These are phyloP conservation scores for Thymelicus lineola DNA, from an alignment of 2,888 invertebrate genomes.

Conservation along the genomic window DNA sequence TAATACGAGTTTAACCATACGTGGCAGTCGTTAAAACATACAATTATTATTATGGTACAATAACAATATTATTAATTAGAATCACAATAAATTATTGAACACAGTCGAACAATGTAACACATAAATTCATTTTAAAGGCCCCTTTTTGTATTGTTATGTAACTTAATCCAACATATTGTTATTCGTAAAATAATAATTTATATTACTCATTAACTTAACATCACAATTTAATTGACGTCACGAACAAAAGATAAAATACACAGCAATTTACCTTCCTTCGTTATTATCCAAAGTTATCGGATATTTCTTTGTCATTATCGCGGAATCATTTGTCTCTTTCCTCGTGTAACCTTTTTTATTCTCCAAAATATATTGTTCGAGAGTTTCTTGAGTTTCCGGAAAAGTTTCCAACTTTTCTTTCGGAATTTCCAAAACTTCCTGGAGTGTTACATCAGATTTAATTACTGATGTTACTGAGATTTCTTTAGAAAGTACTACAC, in stretches of 20 bases:
- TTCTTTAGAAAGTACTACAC: background rate
- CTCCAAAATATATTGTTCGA: background rate
- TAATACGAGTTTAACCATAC: too few species aligned
- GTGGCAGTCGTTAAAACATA: too few species aligned
- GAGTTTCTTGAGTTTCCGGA: background rate
- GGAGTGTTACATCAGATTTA: background rate
- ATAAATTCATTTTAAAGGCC: too few species aligned
- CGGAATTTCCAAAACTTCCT: conserved; percentile 8
- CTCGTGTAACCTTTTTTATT: background rate
- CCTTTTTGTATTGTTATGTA: too few species aligned
- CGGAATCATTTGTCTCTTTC: background rate
- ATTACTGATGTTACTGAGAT: background rate
- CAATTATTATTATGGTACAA: too few species aligned
- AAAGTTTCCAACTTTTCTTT: conserved; percentile 11
- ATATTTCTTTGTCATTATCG: background rate
- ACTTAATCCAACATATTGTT: too few species aligned
- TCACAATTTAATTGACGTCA: background rate
- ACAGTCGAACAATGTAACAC: too few species aligned
- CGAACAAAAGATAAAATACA: background rate
- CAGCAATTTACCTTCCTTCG: background rate
- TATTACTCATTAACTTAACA: background rate
- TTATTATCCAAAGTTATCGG: background rate
- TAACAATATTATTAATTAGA: too few species aligned
- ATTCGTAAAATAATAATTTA: too few species aligned
- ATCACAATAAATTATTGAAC: too few species aligned